A percentile compares a stretch with the other conserved stretches of the same genome.
These are phyloP conservation scores for Amblyraja radiata DNA, from an alignment of 2,797 vertebrate species.

Conservation along the genomic window DNA sequence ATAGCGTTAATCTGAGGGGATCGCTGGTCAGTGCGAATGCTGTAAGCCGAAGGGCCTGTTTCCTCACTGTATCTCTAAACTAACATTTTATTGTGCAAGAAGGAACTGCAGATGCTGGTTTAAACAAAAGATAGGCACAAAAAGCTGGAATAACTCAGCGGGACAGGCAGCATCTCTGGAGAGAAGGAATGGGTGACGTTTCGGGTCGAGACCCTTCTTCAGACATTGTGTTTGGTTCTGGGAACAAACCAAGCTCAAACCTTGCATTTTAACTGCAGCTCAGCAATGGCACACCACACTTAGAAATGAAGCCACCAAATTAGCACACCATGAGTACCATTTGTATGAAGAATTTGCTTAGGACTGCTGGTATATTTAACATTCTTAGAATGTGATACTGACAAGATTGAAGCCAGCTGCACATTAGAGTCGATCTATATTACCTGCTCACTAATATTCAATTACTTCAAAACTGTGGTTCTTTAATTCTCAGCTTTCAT, in stretches of 20 bases:
- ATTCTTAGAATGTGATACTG: neutral
- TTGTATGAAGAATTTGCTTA: neutral
- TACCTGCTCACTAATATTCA: neutral
- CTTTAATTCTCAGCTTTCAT: conserved; percentile 14
- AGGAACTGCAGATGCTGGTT: too few relatives aligned
- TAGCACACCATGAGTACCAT: neutral
- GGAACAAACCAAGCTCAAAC: neutral
- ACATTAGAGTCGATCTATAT: neutral
- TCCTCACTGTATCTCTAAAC: too few relatives aligned
- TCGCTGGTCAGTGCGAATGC: too few relatives aligned
- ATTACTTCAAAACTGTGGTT: neutral
- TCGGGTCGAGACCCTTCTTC: too few relatives aligned
- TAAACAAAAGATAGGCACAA: too few relatives aligned
- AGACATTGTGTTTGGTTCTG: neutral
- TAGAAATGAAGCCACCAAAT: neutral
- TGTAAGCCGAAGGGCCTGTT: too few relatives aligned
- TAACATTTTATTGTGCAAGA: too few relatives aligned
- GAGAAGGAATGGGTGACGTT: too few relatives aligned
- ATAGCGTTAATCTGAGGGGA: too few relatives aligned
- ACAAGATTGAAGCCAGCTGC: neutral
- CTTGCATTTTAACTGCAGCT: neutral
- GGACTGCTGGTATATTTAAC: neutral
- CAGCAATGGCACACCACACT: neutral
- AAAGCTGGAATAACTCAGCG: too few relatives aligned
- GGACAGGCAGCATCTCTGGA: too few relatives aligned